phyloP scores from a whole-genome alignment of 2,888 invertebrate species.

The Spisula solida region DNA sequence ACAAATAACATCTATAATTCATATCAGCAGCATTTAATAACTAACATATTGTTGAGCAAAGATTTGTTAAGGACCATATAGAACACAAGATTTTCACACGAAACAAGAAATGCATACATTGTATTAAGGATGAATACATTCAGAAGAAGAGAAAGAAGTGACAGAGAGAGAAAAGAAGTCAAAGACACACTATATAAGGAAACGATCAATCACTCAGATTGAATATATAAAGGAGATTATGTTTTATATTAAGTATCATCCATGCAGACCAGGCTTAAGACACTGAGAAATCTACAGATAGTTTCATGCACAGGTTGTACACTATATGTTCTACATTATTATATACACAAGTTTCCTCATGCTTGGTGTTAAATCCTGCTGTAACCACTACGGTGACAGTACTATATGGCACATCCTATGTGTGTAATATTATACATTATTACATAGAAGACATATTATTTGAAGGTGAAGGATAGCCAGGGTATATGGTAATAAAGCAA shows the following conservation, averaged over 20 bases:
- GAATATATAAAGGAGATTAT: not conserved
- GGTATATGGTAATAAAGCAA: not conserved
- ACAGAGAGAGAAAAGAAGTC: not conserved
- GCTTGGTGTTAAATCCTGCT: not conserved
- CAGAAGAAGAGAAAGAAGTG: too few relatives aligned
- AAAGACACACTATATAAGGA: not conserved
- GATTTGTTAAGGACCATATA: not conserved
- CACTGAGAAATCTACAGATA: not conserved
- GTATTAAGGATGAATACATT: not conserved
- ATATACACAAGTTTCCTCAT: too few relatives aligned
- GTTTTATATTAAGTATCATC: not conserved
- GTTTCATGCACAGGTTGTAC: not conserved
- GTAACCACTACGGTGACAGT: not conserved
- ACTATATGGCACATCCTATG: not conserved
- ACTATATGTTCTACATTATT: not conserved
- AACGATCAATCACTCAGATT: not conserved
- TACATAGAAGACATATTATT: not conserved
- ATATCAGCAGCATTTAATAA: not conserved
- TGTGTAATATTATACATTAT: not conserved
- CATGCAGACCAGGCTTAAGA: not conserved
- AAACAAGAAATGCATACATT: not conserved
- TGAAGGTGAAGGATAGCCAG: not conserved
- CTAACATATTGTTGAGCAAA: not conserved
- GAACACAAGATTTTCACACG: not conserved
- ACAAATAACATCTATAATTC: too few relatives aligned